Evolutionary conservation across 2,888 invertebrate genomes (phyloP).

Genomic region (Lordiphosa fenestrarum): DNA sequence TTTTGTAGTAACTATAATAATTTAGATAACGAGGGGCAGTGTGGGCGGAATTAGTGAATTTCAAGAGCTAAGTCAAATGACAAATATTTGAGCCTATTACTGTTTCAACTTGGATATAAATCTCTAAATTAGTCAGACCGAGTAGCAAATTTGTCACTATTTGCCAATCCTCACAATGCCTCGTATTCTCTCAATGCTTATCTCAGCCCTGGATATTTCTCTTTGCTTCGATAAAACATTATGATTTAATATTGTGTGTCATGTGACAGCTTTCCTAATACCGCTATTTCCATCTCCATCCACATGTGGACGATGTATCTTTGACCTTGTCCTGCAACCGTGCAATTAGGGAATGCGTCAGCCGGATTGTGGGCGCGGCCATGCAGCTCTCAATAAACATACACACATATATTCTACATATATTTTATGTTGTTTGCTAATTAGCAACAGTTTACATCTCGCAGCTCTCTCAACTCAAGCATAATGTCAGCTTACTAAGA

Average conservation of each 20-base stretch:
- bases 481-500: constrained; percentile 7
- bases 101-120: constrained; percentile 29
- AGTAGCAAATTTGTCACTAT: constrained; percentile 32
- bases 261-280: constrained; percentile 16
- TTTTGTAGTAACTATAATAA: too few species aligned
- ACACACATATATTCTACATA: not conserved
- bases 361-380: constrained; percentile 18
- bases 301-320: not conserved
- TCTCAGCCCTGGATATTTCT: constrained; percentile 6
- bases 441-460: constrained; percentile 30
- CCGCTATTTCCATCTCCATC: not conserved
- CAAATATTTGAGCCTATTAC: constrained; percentile 20
- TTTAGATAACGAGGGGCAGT: too few species aligned
- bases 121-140: constrained; percentile 35
- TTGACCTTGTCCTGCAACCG: constrained; percentile 34
- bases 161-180: not conserved
- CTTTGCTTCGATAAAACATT: constrained; percentile 25
- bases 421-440: constrained; percentile 37
- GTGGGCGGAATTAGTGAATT: too few species aligned
- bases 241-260: constrained; percentile 20
- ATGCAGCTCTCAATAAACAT: constrained; percentile 19
- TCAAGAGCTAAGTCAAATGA: too few species aligned
- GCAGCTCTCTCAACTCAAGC: constrained; percentile 2
- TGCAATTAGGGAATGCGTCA: constrained; percentile 25
- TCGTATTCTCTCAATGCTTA: constrained; percentile 12